Evolutionary conservation across 2,888 invertebrate species (phyloP).

Genomic region (Branchellion lobata): DNA sequence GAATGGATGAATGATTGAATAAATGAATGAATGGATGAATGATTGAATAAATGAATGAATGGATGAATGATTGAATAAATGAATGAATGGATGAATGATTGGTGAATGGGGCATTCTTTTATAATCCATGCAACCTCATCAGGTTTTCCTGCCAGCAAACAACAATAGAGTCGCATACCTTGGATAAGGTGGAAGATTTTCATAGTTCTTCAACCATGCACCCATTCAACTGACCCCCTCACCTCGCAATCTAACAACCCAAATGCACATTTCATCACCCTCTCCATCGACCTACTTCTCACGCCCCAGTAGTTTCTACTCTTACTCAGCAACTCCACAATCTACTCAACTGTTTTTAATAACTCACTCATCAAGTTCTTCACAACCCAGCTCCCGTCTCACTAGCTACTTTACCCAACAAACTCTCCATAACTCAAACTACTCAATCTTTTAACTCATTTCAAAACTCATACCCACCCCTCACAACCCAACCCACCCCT

Average conservation of each 20-base stretch:
- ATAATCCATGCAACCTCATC: no score
- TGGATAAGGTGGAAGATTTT: background rate
- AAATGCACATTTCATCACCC: background rate
- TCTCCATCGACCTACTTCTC: background rate
- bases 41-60: no score
- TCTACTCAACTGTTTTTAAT: background rate
- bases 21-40: no score
- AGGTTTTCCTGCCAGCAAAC: conserved; percentile 34
- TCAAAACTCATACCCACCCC: background rate
- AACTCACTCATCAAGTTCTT: background rate
- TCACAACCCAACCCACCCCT: background rate
- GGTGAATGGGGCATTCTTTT: no score
- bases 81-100: no score
- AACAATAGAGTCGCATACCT: conserved; percentile 2
- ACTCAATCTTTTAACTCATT: no score
- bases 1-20: no score
- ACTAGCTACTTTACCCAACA: no score
- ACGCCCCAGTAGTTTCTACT: background rate
- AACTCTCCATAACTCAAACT: no score
- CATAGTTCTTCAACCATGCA: background rate
- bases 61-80: no score
- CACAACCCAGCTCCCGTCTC: no score
- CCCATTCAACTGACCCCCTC: background rate
- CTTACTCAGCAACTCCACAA: background rate
- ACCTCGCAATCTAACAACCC: no score